A percentile compares a stretch with the other conserved stretches of the same genome.
Conservation (phyloP, 2,113 vertebrate genomes). For the Xerus inauris region DNA sequence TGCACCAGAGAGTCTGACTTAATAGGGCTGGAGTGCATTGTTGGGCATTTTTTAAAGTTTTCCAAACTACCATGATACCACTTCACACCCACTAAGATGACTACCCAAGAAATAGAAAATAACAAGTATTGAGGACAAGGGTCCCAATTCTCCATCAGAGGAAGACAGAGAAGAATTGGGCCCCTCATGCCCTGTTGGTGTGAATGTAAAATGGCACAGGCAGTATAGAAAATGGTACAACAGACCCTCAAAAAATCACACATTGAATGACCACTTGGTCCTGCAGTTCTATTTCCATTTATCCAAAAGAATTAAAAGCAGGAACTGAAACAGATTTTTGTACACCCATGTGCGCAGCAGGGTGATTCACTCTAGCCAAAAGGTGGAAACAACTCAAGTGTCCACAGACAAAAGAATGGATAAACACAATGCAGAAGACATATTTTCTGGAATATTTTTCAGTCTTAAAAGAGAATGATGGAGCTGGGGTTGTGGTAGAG, state of each 20-base stretch:
- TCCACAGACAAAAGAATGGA: neutral
- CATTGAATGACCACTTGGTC: neutral
- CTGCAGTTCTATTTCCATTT: neutral
- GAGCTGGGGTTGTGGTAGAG: too few relatives aligned
- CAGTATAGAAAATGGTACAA: neutral
- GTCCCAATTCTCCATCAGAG: too few relatives aligned
- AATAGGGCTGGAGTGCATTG: neutral
- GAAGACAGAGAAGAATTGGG: neutral
- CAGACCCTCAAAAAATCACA: neutral
- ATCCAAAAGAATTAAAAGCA: neutral
- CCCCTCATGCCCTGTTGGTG: neutral
- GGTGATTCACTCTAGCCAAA: neutral
- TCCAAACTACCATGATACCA: neutral
- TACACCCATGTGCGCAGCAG: too few relatives aligned
- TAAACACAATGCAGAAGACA: too few relatives aligned
- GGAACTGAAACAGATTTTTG: neutral
- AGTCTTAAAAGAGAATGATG: neutral
- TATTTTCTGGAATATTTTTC: neutral
- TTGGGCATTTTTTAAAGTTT: neutral
- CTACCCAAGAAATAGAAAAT: neutral
- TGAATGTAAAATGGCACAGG: neutral
- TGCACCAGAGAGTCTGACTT: neutral
- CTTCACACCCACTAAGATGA: neutral
- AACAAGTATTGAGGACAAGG: neutral
- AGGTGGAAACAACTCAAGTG: neutral